Base-by-base conservation (phyloP, 2,113 vertebrate genomes). In the Bambusicola thoracicus region DNA sequence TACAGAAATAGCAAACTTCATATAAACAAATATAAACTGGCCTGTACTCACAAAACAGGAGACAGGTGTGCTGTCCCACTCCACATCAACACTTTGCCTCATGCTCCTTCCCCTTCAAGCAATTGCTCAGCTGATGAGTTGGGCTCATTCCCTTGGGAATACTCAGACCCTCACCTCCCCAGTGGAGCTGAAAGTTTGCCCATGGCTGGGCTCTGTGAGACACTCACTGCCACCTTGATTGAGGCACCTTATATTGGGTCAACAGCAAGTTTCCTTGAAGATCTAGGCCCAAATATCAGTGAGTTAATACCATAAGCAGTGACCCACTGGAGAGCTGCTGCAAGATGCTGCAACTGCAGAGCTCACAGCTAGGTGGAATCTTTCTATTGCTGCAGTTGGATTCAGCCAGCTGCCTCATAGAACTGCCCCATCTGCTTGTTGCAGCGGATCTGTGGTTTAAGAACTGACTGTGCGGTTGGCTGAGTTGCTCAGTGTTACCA, bases 191-290 rank as follows among this genome's bases (percentile, higher is more conserved):
- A 68, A 34, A 49, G 24, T 9, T 10, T 40, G 6, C 10, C 21
- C 68, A 21, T 56, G 19, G 7, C 48, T 84, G 59, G 55, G 21
- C 44, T 66, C 16, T 29, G 34, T 5, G 0, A 40, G 36, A 46
- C 2, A 2, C 40, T 21, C 12, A 25, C 18, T 38, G 30, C 20
- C 13, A 2, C 0, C 58, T 2, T 59, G 30, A 43, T 3, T 46
- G 27, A 58, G 32, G 10, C 10, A 69, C 22, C 49, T 49, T 29
- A 87, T 69, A 72, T 49, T 22, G 61, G 4, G 29, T 32, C 63
- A 85, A 25, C 16, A 22, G 4, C 10, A 44, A n/a, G 15, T 63
- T 90, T 44, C 44, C 46, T 32, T 66, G n/a, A 20, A 34, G 20
- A 48, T 62, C 15, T 62, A 66, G 51, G 58, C 36, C 21, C 21